A percentile compares a stretch with the other conserved stretches of the same genome.
These are phyloP conservation scores for Morphnarchus princeps DNA, from an alignment of 2,113 vertebrate genomes.

Conservation along the genomic window DNA sequence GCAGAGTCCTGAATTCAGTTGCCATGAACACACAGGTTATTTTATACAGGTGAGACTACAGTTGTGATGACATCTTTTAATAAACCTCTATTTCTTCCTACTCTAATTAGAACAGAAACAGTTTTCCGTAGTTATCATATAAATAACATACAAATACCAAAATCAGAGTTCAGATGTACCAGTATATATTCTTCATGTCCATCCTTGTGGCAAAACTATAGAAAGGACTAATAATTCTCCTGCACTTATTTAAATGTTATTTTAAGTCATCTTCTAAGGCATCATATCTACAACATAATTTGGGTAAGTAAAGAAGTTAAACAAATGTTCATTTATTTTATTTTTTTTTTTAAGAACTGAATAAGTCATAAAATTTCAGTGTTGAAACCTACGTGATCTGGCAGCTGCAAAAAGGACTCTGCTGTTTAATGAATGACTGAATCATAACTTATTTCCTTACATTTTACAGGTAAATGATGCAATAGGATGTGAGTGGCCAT, in stretches of 20 bases:
- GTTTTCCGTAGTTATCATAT: not conserved
- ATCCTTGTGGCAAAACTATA: not conserved
- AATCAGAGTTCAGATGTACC: fast-evolving
- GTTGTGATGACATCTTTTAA: not conserved
- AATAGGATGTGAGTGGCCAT: slow-evolving; percentile 95
- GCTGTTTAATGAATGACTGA: slow-evolving; percentile 70
- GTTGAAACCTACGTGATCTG: slow-evolving; percentile 60
- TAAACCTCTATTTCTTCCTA: not conserved
- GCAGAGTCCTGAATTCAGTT: slow-evolving; percentile 74
- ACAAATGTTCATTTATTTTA: not conserved
- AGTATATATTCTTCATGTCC: not conserved
- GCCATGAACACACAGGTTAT: slow-evolving; percentile 78
- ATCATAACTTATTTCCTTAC: slow-evolving; percentile 82
- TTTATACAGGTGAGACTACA: slow-evolving; percentile 23
- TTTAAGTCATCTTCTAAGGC: not conserved
- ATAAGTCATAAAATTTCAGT: not conserved
- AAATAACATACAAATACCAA: not conserved
- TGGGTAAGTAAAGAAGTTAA: slow-evolving; percentile 16
- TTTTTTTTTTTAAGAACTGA: not conserved
- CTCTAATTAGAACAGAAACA: not conserved
- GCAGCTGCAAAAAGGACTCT: slow-evolving; percentile 74
- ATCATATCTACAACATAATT: not conserved
- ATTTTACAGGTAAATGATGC: slow-evolving; percentile 92
- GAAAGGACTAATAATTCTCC: not conserved
- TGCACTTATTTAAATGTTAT: not conserved